Conservation (phyloP, 2,888 invertebrate species). For the Conistra vaccinii region DNA sequence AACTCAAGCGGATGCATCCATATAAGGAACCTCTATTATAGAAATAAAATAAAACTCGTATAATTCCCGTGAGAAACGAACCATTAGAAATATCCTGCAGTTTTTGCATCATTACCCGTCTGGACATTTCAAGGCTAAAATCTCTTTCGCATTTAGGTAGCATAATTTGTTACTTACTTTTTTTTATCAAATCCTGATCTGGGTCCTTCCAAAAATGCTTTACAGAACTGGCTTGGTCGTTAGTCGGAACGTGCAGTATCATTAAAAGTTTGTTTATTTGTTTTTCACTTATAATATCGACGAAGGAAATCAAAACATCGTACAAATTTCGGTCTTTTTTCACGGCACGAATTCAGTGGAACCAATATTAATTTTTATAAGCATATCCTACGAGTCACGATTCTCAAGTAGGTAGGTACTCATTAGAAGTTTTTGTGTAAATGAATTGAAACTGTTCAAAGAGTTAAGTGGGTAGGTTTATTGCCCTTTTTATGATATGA, state of each 20-base stretch:
- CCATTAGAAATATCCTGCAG: constrained; percentile 40
- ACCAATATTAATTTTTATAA: constrained; percentile 8
- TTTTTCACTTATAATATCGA: constrained; percentile 13
- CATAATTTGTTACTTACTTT: constrained; percentile 42
- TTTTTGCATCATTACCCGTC: constrained; percentile 41
- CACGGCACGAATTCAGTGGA: not conserved
- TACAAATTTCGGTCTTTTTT: constrained; percentile 24
- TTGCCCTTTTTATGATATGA: not conserved
- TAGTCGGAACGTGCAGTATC: constrained; percentile 12
- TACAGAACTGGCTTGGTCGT: constrained; percentile 40
- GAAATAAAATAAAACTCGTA: constrained; percentile 44
- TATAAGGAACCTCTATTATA: constrained; percentile 15
- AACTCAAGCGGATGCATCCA: constrained; percentile 1
- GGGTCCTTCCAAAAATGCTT: constrained; percentile 27
- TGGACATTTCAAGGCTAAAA: constrained; percentile 17
- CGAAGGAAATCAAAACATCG: constrained; percentile 20
- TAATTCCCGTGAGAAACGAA: constrained; percentile 46
- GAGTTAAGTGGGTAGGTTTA: not conserved
- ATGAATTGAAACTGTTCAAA: not conserved
- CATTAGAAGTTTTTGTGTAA: not conserved
- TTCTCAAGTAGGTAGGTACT: not conserved
- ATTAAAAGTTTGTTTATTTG: constrained; percentile 36
- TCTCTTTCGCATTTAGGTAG: constrained; percentile 20
- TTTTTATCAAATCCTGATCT: constrained; percentile 32
- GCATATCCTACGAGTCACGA: constrained; percentile 9